Conservation (phyloP, 1,140 invertebrate genomes). For the Drosophila parvula region DNA sequence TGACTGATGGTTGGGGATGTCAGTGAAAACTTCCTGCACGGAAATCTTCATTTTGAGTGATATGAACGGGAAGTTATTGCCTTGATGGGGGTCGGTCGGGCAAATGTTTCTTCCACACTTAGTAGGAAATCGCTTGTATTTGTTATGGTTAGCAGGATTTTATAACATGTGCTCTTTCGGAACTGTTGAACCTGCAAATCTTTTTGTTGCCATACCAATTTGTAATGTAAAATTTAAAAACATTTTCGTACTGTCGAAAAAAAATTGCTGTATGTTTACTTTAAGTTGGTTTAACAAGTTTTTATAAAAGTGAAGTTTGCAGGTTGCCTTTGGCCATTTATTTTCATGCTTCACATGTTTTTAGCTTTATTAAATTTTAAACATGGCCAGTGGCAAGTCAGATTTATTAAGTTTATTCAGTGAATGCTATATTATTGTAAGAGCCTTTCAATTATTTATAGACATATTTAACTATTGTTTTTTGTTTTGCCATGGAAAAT, state of each 20-base stretch:
- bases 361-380: conserved; percentile 5
- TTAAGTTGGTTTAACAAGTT: conserved; percentile 4
- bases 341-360: conserved; percentile 14
- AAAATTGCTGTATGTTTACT: not conserved
- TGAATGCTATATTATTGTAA: not conserved
- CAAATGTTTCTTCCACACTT: conserved; percentile 13
- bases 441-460: conserved; percentile 3
- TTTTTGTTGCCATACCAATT: conserved; percentile 5
- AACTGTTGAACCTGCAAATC: conserved; percentile 20
- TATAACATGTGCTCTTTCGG: conserved; percentile 18
- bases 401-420: not conserved
- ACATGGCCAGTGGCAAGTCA: not conserved
- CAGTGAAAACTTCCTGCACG: conserved; percentile 29
- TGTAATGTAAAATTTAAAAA: not conserved
- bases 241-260: no score
- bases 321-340: conserved; percentile 6
- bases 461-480: not conserved
- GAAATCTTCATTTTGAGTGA: conserved; percentile 51
- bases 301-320: conserved; percentile 3
- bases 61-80: conserved; percentile 50
- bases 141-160: conserved; percentile 8
- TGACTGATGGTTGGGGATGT: conserved; percentile 37
- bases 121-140: conserved; percentile 27
- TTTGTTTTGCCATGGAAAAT: not conserved
- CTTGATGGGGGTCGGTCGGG: conserved; percentile 9